phyloP scores from a whole-genome alignment of 1,140 invertebrate species.

The Platorchestia sp. region DNA sequence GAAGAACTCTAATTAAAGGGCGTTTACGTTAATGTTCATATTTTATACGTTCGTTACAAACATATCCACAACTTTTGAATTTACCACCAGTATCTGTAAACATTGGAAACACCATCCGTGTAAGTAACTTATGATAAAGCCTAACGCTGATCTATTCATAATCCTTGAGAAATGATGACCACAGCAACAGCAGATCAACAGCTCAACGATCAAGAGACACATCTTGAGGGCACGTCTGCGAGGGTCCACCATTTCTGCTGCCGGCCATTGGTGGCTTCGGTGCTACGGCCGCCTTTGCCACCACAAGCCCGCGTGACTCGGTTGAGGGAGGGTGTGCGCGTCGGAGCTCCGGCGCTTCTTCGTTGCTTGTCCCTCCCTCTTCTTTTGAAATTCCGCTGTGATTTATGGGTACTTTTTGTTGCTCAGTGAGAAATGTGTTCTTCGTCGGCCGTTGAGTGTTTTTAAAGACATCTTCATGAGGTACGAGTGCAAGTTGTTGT shows the following conservation, averaged over 20 bases:
- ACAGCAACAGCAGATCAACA: background rate
- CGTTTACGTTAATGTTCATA: background rate
- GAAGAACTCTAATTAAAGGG: background rate
- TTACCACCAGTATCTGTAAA: background rate
- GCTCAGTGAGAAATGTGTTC: background rate
- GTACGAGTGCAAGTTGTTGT: background rate
- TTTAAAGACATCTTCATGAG: background rate
- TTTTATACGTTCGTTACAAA: background rate
- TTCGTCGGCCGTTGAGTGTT: background rate
- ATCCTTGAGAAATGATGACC: background rate
- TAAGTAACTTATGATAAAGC: no score
- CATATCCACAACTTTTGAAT: background rate
- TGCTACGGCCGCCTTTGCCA: background rate
- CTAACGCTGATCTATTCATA: no score
- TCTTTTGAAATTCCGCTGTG: background rate
- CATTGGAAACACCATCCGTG: background rate
- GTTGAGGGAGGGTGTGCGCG: background rate
- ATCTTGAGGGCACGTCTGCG: background rate
- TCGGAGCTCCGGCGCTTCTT: background rate
- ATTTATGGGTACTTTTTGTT: background rate
- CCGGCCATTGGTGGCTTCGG: no score
- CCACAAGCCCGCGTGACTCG: slow-evolving; percentile 8
- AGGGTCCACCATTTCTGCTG: background rate
- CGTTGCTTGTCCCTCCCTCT: background rate
- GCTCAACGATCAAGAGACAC: background rate